Evolutionary conservation across 2,113 vertebrate species (phyloP), one percentile per base, ranked within the genome.

Genomic region (Hymenochirus boettgeri): DNA sequence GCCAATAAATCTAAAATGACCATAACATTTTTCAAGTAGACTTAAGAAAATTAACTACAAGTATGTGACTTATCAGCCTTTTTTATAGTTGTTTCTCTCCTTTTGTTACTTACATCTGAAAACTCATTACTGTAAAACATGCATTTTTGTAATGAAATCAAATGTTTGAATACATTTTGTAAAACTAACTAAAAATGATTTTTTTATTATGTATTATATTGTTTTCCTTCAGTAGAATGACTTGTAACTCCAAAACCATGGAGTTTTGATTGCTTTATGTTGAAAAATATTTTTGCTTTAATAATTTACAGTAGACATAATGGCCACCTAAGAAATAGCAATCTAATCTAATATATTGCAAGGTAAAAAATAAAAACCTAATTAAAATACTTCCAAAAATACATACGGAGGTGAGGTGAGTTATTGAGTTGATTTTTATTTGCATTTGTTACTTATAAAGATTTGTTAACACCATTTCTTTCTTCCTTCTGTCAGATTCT

Each of bases 161-260:
- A 22, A 27, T 27, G 12, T 52, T 52, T 52, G 47, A 62, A 62
- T 52, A 52, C 18, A 62, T 62, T 62, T 51, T 21, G 27, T 17
- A 31, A 52, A 60, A 60, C 17, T 60, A n/a, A 37, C 19, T 48
- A 11, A 50, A 22, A 37, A 62, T 52, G 18, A 52, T 10, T 56
- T 37, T 56, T 57, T 66, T 66, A 27, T 50, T 31, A 59, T 24
- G 42, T 2, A 35, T 50, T 59, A 42, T 52, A 58, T 42, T 25
- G 17, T 21, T 13, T 48, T 21, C 9, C 27, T 10, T 23, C 10
- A 21, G 29, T 50, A 50, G 19, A 61, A 48, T 61, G 59, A 29
- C 42, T 39, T 4, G 15, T 66, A 46, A 45, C 22, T 66, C 21
- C 24, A 57, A 26, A 42, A 21, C 11, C 64, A 27, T 27, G 39